These are phyloP conservation scores for Papilio xuthus DNA, from an alignment of 1,140 invertebrate species.

Conservation along the genomic window DNA sequence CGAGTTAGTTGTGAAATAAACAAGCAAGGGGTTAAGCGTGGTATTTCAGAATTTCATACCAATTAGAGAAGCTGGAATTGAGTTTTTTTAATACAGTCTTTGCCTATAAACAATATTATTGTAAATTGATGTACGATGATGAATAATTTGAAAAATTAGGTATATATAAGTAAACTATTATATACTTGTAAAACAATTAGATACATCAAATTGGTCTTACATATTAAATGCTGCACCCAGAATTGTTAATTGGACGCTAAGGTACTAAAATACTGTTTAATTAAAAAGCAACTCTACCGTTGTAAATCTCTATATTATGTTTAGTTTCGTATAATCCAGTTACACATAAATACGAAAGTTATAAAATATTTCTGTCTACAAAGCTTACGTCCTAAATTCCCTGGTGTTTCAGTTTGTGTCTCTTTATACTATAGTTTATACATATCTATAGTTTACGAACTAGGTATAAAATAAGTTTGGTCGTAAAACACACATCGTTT, in stretches of 20 bases:
- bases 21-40: not conserved
- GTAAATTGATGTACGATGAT: not conserved
- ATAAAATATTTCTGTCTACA: not conserved
- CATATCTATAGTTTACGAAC: constrained; percentile 1
- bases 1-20: constrained; percentile 23
- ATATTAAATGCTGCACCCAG: too few species aligned
- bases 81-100: not conserved
- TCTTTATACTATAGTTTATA: too few species aligned
- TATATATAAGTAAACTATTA: too few species aligned
- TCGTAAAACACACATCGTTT: constrained; percentile 1
- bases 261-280: too few species aligned
- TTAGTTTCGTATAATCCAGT: not conserved
- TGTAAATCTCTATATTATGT: too few species aligned
- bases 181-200: too few species aligned
- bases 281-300: too few species aligned
- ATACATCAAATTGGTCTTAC: too few species aligned
- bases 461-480: constrained; percentile 16
- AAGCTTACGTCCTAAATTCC: not conserved
- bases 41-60: constrained; percentile 1
- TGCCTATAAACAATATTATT: not conserved
- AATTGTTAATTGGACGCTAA: too few species aligned
- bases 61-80: constrained; percentile 13
- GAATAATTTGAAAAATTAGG: too few species aligned
- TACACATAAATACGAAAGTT: not conserved
- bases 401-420: constrained; percentile 2